Evolutionary conservation across 2,113 vertebrate genomes (phyloP).

Genomic region (Cricetomys ansorgei): DNA sequence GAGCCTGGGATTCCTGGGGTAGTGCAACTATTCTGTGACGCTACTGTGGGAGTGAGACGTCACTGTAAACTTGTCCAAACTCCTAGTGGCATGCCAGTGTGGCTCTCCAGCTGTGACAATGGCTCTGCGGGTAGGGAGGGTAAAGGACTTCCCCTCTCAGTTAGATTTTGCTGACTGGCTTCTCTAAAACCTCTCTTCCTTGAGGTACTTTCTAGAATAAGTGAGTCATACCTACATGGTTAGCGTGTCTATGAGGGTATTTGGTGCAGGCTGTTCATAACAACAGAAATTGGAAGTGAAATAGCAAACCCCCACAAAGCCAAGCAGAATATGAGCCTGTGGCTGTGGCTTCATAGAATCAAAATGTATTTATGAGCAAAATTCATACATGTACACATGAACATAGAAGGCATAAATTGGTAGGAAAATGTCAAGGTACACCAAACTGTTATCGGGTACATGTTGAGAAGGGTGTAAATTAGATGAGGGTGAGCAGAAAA

Average conservation of each 20-base stretch:
- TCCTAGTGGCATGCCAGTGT: no score
- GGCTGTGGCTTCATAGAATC: neutral
- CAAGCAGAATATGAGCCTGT: neutral
- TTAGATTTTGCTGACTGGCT: neutral
- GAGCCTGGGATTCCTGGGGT: neutral
- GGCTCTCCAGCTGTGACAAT: neutral
- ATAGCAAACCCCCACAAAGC: neutral
- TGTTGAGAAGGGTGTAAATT: neutral
- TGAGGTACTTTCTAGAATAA: neutral
- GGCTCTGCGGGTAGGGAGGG: neutral
- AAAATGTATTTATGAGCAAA: neutral
- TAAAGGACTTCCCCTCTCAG: neutral
- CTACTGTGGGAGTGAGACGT: no score
- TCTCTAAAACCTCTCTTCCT: constrained; percentile 41
- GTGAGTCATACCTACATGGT: neutral
- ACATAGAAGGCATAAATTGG: neutral
- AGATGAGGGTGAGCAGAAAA: neutral
- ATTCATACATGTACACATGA: no score
- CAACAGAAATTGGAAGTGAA: neutral
- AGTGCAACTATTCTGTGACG: neutral
- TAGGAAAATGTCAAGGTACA: neutral
- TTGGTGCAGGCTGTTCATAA: constrained; percentile 41
- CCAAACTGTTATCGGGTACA: neutral
- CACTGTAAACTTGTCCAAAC: neutral
- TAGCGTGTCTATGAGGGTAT: neutral